Evolutionary conservation across 1,140 invertebrate genomes (phyloP).

Genomic region (Branchinecta lindahli): DNA sequence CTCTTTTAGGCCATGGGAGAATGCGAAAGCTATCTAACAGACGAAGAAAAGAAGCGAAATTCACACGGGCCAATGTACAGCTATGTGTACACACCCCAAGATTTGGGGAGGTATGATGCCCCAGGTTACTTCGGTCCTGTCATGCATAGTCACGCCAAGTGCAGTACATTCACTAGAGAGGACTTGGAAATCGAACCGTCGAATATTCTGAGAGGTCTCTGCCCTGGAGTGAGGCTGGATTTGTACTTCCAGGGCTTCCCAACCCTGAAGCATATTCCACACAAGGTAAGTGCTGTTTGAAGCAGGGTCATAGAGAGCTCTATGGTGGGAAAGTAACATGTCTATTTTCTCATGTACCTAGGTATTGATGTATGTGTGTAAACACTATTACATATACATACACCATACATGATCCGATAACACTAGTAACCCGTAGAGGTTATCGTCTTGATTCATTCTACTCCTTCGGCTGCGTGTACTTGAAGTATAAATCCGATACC

Average conservation of each 20-base stretch:
- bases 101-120: constrained; percentile 36
- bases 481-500: too few relatives aligned
- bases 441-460: too few relatives aligned
- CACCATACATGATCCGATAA: too few relatives aligned
- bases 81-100: constrained; percentile 47
- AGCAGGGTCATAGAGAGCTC: too few relatives aligned
- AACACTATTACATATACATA: too few relatives aligned
- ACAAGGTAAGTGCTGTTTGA: constrained; percentile 39
- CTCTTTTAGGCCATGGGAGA: constrained; percentile 53
- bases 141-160: constrained; percentile 31
- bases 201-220: constrained; percentile 52
- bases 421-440: too few relatives aligned
- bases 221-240: constrained; percentile 47
- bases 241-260: constrained; percentile 79
- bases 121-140: constrained; percentile 51
- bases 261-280: constrained; percentile 63
- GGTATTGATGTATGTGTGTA: too few relatives aligned
- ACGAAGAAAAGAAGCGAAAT: constrained; percentile 59
- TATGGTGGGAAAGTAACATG: too few relatives aligned
- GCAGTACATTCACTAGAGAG: constrained; percentile 34
- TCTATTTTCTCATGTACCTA: too few relatives aligned
- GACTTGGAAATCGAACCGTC: constrained; percentile 44
- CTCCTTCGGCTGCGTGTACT: too few relatives aligned
- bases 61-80: constrained; percentile 66
- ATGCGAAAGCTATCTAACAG: constrained; percentile 46